Evolutionary conservation across 2,797 vertebrate genomes (phyloP).

Genomic region (Monodelphis domestica): DNA sequence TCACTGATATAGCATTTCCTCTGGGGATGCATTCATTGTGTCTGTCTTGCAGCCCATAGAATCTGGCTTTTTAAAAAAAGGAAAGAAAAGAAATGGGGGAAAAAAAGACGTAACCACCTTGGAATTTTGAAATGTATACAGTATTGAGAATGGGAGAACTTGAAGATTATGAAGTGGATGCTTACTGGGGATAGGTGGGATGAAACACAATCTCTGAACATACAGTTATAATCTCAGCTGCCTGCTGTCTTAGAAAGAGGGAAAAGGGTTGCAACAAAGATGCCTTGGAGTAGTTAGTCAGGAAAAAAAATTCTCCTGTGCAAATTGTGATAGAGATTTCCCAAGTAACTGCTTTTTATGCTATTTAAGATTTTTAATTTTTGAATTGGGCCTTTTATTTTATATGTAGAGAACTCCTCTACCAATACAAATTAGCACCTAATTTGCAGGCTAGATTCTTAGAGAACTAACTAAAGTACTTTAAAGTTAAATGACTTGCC

Average conservation of each 20-base stretch:
- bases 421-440: background rate
- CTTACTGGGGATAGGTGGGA: constrained; percentile 36
- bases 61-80: constrained; percentile 16
- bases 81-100: background rate
- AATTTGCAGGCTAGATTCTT: background rate
- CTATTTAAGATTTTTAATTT: background rate
- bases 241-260: constrained; percentile 52
- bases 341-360: constrained; percentile 29
- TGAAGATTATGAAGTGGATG: constrained; percentile 8
- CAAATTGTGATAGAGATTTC: constrained; percentile 14
- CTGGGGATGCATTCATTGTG: constrained; percentile 49
- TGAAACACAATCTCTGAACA: constrained; percentile 49
- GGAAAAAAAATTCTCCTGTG: constrained; percentile 28
- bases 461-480: background rate
- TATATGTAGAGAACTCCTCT: background rate
- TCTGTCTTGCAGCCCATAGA: constrained; percentile 14
- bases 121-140: background rate
- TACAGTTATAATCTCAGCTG: constrained; percentile 39
- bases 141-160: constrained; percentile 24
- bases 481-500: background rate
- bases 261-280: constrained; percentile 47
- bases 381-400: background rate
- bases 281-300: constrained; percentile 1
- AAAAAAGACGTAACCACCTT: background rate
- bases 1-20: constrained; percentile 48